phyloP scores from a whole-genome alignment of 2,113 vertebrate genomes.

The Dicaeum eximium region DNA sequence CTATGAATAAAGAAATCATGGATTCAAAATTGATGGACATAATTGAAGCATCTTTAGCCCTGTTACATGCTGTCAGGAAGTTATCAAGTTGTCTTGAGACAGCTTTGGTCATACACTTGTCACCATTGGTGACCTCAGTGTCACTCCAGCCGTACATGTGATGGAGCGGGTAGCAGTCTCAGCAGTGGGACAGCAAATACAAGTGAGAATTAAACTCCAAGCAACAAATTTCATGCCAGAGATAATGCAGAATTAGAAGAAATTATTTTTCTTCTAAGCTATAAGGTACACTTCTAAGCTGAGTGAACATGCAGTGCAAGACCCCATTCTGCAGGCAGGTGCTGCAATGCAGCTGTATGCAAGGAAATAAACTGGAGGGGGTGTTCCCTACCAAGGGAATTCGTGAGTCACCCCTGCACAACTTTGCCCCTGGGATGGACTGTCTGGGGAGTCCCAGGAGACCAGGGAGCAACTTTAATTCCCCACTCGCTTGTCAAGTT shows the following conservation, averaged over 20 bases:
- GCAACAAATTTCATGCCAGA: not conserved
- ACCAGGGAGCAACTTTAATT: not conserved
- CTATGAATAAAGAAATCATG: not conserved
- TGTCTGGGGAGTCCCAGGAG: not conserved
- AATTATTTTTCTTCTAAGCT: not conserved
- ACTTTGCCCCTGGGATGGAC: not conserved
- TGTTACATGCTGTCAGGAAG: not conserved
- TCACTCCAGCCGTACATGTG: rapidly evolving
- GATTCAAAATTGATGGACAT: not conserved
- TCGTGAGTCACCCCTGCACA: not conserved
- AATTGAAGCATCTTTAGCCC: not conserved
- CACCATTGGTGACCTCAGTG: not conserved
- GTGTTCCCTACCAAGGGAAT: not conserved
- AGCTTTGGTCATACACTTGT: not conserved
- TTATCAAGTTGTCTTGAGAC: not conserved
- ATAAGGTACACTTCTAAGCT: rapidly evolving
- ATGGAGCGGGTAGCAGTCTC: rapidly evolving
- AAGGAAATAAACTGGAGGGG: not conserved
- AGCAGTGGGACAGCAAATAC: not conserved
- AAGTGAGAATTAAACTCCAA: not conserved
- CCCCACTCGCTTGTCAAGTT: not conserved
- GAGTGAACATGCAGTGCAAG: not conserved
- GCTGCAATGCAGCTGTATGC: not conserved
- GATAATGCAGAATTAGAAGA: not conserved
- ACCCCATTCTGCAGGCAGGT: not conserved